Conservation (phyloP, 1,140 invertebrate genomes). For the Drosophila funebris region DNA sequence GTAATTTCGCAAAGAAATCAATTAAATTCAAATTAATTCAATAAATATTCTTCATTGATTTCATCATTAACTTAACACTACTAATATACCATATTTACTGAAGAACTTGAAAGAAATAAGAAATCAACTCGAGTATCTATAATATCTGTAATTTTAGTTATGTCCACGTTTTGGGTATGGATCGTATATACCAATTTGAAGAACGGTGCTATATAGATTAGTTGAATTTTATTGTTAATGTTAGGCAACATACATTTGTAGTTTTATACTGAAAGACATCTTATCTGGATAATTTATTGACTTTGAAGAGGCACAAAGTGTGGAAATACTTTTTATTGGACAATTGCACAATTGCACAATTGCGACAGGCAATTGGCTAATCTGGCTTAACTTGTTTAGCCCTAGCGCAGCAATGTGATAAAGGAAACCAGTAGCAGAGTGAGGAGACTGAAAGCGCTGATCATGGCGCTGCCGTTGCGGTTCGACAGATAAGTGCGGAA, state of each 20-base stretch:
- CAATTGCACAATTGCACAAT: constrained; percentile 1
- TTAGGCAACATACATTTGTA: constrained; percentile 4
- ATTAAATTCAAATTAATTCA: no score
- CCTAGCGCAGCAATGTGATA: constrained; percentile 53
- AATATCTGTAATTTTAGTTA: no score
- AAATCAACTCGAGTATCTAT: no score
- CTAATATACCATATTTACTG: no score
- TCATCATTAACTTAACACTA: no score
- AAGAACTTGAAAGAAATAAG: no score
- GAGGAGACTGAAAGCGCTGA: constrained; percentile 57
- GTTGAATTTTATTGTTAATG: constrained; percentile 21
- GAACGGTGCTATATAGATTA: constrained; percentile 24
- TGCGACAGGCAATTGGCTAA: constrained; percentile 11
- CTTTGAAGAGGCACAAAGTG: constrained; percentile 26
- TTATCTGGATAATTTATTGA: constrained; percentile 51
- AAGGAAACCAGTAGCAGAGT: constrained; percentile 63
- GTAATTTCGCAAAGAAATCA: no score
- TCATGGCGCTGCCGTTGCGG: constrained; percentile 52
- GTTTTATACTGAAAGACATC: not conserved
- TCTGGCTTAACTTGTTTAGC: not conserved
- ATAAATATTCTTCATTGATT: no score
- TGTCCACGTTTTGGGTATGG: no score
- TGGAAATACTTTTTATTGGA: constrained; percentile 52
- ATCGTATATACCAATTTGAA: no score
- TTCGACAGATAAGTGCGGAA: constrained; percentile 59